These are phyloP conservation scores for Sepioteuthis lessoniana DNA, from an alignment of 2,888 invertebrate genomes.

Conservation along the genomic window DNA sequence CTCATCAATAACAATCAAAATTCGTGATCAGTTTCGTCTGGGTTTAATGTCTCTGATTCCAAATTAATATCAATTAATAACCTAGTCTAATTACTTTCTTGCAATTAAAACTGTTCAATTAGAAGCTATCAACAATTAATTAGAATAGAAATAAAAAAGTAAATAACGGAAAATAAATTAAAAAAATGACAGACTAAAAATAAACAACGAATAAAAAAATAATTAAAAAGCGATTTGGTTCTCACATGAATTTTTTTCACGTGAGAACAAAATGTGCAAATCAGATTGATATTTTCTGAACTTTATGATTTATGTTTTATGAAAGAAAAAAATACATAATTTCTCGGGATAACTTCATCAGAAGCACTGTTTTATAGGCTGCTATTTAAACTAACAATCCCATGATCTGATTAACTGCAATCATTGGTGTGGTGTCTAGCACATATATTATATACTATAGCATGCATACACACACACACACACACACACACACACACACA, in stretches of 20 bases:
- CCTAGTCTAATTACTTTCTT: neutral
- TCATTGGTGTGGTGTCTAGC: too few species aligned
- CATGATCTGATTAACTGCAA: too few species aligned
- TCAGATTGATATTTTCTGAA: neutral
- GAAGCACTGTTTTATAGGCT: neutral
- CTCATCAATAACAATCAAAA: neutral
- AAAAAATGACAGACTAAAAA: neutral
- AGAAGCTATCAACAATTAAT: neutral
- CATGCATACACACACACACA: too few species aligned
- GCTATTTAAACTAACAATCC: neutral
- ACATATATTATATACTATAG: too few species aligned
- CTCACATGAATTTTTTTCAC: neutral
- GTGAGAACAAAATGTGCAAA: neutral
- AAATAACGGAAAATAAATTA: neutral
- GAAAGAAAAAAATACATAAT: neutral
- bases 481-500: too few species aligned
- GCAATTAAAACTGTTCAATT: conserved; percentile 33
- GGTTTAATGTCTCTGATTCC: neutral
- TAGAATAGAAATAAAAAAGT: neutral
- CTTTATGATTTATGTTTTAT: neutral
- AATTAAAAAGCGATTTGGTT: neutral
- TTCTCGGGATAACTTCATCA: neutral
- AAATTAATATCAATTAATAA: neutral
- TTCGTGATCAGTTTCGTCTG: neutral
- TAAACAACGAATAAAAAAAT: neutral